Evolutionary conservation across 1,140 invertebrate species (phyloP).

Genomic region (Bombus impatiens): DNA sequence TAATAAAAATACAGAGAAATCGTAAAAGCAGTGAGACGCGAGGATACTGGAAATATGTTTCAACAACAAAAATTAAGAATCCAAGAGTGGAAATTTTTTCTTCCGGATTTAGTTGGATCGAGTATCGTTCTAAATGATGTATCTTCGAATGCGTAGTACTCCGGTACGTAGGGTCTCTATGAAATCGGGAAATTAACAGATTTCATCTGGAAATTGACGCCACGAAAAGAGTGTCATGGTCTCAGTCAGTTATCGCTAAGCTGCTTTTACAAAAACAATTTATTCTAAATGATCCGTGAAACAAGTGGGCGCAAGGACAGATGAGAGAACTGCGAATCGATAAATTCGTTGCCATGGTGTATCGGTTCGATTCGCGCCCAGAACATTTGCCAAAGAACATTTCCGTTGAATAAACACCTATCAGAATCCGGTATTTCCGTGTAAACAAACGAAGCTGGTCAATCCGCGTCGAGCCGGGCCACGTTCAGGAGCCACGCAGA

Average conservation of each 20-base stretch:
- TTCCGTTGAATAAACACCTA: constrained; percentile 50
- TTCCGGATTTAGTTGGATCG: too few species aligned
- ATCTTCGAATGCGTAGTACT: background rate
- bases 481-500: background rate
- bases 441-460: constrained; percentile 46
- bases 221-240: background rate
- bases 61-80: background rate
- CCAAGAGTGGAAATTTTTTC: background rate
- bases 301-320: background rate
- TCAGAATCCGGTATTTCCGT: constrained; percentile 42
- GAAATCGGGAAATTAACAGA: background rate
- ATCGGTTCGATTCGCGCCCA: constrained; percentile 21
- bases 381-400: constrained; percentile 35
- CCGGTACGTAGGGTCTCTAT: too few species aligned
- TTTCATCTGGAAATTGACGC: background rate
- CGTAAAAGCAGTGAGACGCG: background rate
- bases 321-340: constrained; percentile 1
- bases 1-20: background rate
- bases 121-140: background rate
- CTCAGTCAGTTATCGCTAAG: background rate
- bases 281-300: constrained; percentile 16
- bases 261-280: background rate
- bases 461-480: background rate
- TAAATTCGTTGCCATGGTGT: constrained; percentile 50
- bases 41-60: background rate